Evolutionary conservation across 2,113 vertebrate genomes (phyloP).

Genomic region (Pedionomus torquatus): DNA sequence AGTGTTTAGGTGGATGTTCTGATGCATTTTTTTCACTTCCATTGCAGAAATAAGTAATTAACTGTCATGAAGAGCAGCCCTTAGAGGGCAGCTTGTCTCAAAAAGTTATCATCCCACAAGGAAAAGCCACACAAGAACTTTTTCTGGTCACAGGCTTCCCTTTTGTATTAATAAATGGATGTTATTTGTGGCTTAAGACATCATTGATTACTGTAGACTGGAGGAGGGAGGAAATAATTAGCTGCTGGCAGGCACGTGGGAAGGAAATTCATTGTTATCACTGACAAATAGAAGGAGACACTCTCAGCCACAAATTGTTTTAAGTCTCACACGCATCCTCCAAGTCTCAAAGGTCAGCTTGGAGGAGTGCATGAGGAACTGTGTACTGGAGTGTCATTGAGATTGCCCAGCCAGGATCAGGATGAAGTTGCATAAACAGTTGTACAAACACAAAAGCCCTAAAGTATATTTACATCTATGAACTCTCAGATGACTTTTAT

Average conservation of each 20-base stretch:
- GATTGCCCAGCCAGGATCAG: neutral
- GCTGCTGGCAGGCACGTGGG: neutral
- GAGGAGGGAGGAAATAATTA: conserved; percentile 19
- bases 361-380: neutral
- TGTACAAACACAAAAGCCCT: neutral
- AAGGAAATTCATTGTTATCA: neutral
- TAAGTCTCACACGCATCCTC: neutral
- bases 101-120: neutral
- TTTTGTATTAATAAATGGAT: neutral
- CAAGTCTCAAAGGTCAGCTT: neutral
- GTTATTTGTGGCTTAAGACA: neutral
- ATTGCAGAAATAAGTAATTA: neutral
- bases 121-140: neutral
- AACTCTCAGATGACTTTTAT: neutral
- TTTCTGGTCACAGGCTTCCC: neutral
- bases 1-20: neutral
- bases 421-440: neutral
- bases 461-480: neutral
- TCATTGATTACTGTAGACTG: neutral
- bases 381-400: neutral
- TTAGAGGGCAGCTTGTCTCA: neutral
- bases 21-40: neutral
- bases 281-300: neutral
- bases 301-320: neutral
- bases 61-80: neutral